phyloP scores from a whole-genome alignment of 2,888 invertebrate species.

The Xanthorhoe spadicearia region DNA sequence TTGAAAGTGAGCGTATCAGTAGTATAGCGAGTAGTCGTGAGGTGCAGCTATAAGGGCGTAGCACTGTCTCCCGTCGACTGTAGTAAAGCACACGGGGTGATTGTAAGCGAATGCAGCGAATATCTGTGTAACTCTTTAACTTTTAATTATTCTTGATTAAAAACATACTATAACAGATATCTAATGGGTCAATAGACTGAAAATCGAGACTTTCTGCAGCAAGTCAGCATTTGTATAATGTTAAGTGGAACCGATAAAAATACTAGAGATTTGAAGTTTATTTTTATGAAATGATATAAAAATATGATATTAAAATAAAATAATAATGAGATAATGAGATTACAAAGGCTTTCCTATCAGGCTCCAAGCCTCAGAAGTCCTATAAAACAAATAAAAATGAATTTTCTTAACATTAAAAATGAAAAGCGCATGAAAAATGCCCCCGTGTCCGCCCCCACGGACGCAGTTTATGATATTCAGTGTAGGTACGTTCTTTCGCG shows the following conservation, averaged over 20 bases:
- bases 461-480: slow-evolving; percentile 79
- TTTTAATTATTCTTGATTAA: background rate
- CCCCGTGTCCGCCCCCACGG: slow-evolving; percentile 59
- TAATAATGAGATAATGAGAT: too few relatives aligned
- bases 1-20: slow-evolving; percentile 49
- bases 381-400: too few relatives aligned
- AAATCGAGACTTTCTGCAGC: background rate
- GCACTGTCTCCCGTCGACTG: slow-evolving; percentile 65
- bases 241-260: too few relatives aligned
- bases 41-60: slow-evolving; percentile 62
- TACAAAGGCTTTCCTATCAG: too few relatives aligned
- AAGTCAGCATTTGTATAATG: too few relatives aligned
- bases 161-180: background rate
- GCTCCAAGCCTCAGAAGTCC: too few relatives aligned
- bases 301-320: too few relatives aligned
- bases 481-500: slow-evolving; percentile 60
- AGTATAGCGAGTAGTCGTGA: slow-evolving; percentile 59
- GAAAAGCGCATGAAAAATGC: slow-evolving; percentile 64
- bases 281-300: too few relatives aligned
- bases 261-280: too few relatives aligned
- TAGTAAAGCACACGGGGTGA: slow-evolving; percentile 59
- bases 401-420: slow-evolving; percentile 18
- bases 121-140: background rate
- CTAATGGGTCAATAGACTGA: too few relatives aligned
- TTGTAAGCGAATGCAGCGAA: slow-evolving; percentile 30